phyloP scores from a whole-genome alignment of 2,113 vertebrate genomes.

The Gasterosteus nipponicus region DNA sequence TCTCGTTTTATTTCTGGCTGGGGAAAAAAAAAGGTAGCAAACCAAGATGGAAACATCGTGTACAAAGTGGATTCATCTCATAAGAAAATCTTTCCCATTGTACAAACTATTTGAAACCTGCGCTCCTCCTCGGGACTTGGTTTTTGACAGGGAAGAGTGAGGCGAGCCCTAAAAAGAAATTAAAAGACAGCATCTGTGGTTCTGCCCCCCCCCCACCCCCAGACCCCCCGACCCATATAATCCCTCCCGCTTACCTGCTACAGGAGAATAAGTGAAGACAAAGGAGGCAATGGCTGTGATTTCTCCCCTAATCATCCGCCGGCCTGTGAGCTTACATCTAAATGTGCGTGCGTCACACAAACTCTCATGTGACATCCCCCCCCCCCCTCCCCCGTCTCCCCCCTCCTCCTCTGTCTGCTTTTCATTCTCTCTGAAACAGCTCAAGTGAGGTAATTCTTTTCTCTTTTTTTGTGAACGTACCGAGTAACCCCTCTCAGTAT shows the following conservation, averaged over 20 bases:
- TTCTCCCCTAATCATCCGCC: conserved; percentile 34
- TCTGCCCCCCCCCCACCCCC: neutral
- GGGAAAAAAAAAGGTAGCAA: neutral
- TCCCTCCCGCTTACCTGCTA: neutral
- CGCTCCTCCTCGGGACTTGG: neutral
- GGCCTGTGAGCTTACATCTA: conserved; percentile 63
- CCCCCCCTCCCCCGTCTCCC: neutral
- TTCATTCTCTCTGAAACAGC: conserved; percentile 75
- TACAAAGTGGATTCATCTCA: neutral
- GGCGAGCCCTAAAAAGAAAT: neutral
- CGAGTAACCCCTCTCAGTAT: conserved; percentile 63
- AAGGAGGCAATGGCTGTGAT: neutral
- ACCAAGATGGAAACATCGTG: neutral
- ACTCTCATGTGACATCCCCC: conserved; percentile 67
- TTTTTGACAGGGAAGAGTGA: neutral
- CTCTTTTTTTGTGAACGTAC: conserved; percentile 68
- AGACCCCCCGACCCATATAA: neutral
- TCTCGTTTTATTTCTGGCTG: neutral
- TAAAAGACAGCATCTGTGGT: neutral
- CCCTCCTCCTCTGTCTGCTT: conserved; percentile 68
- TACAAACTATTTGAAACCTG: neutral
- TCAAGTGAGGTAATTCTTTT: conserved; percentile 77
- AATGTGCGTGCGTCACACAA: conserved; percentile 63
- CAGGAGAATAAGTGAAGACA: neutral
- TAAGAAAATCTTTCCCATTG: neutral